Evolutionary conservation across 2,113 vertebrate species (phyloP).

Genomic region (Saimiri boliviensis): DNA sequence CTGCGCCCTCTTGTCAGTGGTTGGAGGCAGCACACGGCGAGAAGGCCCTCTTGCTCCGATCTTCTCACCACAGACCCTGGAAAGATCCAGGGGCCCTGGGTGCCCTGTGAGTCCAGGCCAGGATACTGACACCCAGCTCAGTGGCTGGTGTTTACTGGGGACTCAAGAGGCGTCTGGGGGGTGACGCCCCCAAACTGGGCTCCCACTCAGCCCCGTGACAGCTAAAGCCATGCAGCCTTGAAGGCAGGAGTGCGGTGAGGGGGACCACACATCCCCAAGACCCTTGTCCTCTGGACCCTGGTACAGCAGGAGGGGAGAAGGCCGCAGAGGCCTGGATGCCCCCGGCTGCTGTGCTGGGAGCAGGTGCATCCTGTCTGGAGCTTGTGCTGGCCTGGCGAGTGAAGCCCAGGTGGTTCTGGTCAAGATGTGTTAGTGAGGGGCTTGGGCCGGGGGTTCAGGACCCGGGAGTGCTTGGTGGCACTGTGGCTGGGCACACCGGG

Average conservation of each 20-base stretch:
- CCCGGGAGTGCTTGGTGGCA: not conserved
- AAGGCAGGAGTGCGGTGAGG: not conserved
- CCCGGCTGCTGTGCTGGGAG: no score
- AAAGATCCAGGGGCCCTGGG: not conserved
- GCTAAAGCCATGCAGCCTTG: not conserved
- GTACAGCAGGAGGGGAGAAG: not conserved
- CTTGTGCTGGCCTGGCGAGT: not conserved
- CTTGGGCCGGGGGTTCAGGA: not conserved
- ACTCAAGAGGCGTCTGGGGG: not conserved
- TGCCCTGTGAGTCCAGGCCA: not conserved
- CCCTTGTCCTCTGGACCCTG: not conserved
- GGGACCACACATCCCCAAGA: not conserved
- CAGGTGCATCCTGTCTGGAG: not conserved
- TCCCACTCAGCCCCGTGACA: not conserved
- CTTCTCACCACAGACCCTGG: no score
- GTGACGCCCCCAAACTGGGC: not conserved
- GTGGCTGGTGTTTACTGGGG: not conserved
- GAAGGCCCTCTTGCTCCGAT: no score
- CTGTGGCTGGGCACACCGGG: fast-evolving
- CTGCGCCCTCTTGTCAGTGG: no score
- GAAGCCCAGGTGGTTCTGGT: no score
- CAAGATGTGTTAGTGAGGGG: not conserved
- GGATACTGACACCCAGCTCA: fast-evolving
- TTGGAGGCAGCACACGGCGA: no score
- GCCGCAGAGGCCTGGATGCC: no score